A percentile compares a stretch with the other conserved stretches of the same genome.
phyloP scores from a whole-genome alignment of 2,797 vertebrate species.

The Syndactyla subalaris region DNA sequence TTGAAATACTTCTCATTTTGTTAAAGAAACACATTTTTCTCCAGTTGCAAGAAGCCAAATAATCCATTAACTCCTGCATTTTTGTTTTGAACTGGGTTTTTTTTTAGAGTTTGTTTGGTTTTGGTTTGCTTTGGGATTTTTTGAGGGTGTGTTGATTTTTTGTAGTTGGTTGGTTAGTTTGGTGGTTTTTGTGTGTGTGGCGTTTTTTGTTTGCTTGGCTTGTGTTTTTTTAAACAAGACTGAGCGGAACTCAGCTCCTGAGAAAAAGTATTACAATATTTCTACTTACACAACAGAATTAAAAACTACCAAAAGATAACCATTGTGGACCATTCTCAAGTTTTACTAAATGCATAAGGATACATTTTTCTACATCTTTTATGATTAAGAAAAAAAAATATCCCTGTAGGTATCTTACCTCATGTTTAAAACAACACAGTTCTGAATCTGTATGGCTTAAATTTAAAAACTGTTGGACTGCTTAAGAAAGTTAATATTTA shows the following conservation, averaged over 20 bases:
- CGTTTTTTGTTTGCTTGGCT: not conserved
- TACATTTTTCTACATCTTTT: not conserved
- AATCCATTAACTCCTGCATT: fast-evolving
- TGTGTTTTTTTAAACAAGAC: not conserved
- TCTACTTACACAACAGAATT: not conserved
- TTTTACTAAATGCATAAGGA: not conserved
- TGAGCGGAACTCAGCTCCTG: not conserved
- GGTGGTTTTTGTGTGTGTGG: not conserved
- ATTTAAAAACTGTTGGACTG: not conserved
- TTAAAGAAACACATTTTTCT: not conserved
- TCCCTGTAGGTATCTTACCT: not conserved
- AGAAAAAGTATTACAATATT: not conserved
- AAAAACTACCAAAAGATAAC: not conserved
- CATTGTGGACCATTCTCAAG: not conserved
- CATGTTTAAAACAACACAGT: not conserved
- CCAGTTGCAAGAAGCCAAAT: not conserved
- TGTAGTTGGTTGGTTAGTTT: not conserved
- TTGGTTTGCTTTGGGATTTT: too few relatives aligned
- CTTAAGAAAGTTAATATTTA: not conserved
- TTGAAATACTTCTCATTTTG: not conserved
- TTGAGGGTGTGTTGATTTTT: not conserved
- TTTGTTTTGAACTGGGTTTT: fast-evolving
- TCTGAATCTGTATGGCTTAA: not conserved
- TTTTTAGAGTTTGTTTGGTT: fast-evolving
- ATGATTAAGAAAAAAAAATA: not conserved